Conservation (phyloP, 1,140 invertebrate genomes). For the Leguminivora glycinivorella region DNA sequence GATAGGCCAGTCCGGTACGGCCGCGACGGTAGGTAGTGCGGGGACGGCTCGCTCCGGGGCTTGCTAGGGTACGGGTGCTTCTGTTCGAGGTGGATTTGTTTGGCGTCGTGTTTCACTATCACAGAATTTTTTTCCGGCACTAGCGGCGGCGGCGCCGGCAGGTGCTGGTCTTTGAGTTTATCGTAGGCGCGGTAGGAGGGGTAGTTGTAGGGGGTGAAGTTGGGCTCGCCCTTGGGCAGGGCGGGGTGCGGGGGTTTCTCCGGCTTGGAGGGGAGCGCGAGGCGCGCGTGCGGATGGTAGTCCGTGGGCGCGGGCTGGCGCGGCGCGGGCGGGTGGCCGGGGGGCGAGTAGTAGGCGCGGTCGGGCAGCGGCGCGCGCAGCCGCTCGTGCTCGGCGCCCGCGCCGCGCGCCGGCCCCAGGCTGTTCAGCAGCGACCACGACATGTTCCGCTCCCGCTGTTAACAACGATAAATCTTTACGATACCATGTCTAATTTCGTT, state of each 20-base stretch:
- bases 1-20: conserved; percentile 81
- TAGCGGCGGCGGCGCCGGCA: conserved; percentile 81
- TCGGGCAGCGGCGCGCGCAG: conserved; percentile 61
- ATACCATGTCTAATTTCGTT: not conserved
- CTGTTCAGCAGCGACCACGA: conserved; percentile 78
- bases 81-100: conserved; percentile 80
- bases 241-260: conserved; percentile 80
- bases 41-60: conserved; percentile 80
- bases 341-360: conserved; percentile 57
- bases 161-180: conserved; percentile 79
- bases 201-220: conserved; percentile 84
- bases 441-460: conserved; percentile 70
- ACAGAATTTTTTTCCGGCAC: conserved; percentile 87
- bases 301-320: conserved; percentile 39
- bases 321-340: conserved; percentile 36
- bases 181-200: conserved; percentile 66
- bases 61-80: conserved; percentile 84
- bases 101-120: conserved; percentile 88
- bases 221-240: conserved; percentile 86
- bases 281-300: conserved; percentile 52
- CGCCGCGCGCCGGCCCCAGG: conserved; percentile 62
- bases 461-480: conserved; percentile 42
- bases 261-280: conserved; percentile 79
- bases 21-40: conserved; percentile 81
- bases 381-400: conserved; percentile 66